Percentiles rank a stretch among this genome's conserved stretches.
Conservation (phyloP, 2,113 vertebrate genomes). For the cat (Felis catus) region DNA sequence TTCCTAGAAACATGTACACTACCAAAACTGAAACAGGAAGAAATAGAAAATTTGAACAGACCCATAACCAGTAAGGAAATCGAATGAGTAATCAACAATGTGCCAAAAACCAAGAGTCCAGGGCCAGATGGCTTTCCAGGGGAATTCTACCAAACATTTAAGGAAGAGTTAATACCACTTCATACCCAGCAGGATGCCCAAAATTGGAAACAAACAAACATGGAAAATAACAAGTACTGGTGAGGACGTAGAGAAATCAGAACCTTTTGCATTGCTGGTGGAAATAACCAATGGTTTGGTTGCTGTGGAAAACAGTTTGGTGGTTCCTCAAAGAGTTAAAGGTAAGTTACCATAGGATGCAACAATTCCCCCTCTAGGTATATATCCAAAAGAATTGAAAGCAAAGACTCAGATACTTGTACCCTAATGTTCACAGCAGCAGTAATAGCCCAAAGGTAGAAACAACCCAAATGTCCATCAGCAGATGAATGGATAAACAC, state of each 20-base stretch:
- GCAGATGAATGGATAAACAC: not conserved
- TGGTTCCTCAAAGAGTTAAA: not conserved
- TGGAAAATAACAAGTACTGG: not conserved
- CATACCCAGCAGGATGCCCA: not conserved
- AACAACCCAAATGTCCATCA: not conserved
- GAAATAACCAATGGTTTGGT: not conserved
- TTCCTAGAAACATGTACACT: no score
- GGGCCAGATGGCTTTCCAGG: no score
- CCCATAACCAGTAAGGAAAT: no score
- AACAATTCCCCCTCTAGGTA: not conserved
- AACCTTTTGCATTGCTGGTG: not conserved
- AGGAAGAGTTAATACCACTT: not conserved
- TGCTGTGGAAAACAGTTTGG: not conserved
- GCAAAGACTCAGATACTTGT: not conserved
- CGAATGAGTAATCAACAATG: no score
- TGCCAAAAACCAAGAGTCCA: no score
- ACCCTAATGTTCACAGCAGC: not conserved
- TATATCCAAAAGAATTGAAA: not conserved
- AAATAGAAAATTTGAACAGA: no score
- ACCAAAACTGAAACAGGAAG: no score
- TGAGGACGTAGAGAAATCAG: not conserved
- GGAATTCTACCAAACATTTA: no score
- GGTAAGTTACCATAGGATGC: not conserved
- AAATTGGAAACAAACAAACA: not conserved
- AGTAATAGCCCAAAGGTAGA: not conserved